Percentiles rank a stretch among this genome's conserved stretches.
These are phyloP conservation scores for Ctenosaura bakeri DNA, from an alignment of 2,797 vertebrate genomes.

Conservation along the genomic window DNA sequence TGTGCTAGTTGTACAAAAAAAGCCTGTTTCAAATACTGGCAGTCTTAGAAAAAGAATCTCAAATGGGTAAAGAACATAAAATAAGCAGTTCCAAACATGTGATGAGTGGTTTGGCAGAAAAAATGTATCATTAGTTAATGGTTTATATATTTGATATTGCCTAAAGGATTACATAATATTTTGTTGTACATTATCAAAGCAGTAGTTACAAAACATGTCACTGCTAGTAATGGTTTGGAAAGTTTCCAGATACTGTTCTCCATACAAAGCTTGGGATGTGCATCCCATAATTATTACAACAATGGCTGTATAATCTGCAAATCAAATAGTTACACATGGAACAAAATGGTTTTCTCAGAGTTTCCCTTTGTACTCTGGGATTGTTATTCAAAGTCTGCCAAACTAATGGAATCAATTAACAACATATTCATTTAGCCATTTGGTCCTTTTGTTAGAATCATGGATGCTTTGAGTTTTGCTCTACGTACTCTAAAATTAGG, in stretches of 20 bases:
- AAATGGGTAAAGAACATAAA: conserved; percentile 34
- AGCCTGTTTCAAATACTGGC: conserved; percentile 43
- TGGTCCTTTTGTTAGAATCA: conserved; percentile 5
- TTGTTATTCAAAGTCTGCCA: conserved; percentile 4
- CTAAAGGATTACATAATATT: conserved; percentile 16
- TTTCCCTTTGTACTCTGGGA: conserved; percentile 20
- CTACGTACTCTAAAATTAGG: background rate
- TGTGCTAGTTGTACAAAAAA: conserved; percentile 6
- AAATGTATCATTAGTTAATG: conserved; percentile 30
- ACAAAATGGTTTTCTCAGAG: background rate
- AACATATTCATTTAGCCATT: conserved; percentile 40
- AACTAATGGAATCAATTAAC: conserved; percentile 32
- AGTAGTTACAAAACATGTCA: conserved; percentile 19
- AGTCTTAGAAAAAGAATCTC: conserved; percentile 28
- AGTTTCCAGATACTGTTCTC: conserved; percentile 14
- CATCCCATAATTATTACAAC: conserved; percentile 36
- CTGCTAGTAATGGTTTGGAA: conserved; percentile 18
- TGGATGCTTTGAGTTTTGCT: conserved; percentile 16
- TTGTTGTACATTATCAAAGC: conserved; percentile 37
- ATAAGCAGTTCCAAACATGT: background rate
- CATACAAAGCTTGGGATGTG: background rate
- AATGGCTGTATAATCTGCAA: conserved; percentile 12
- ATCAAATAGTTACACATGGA: background rate
- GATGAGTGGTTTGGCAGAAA: conserved; percentile 27
- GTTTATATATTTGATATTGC: conserved; percentile 47